Percentiles rank a stretch among this genome's conserved stretches.
Conservation (phyloP, 2,797 vertebrate species). For the Chelon auratus region DNA sequence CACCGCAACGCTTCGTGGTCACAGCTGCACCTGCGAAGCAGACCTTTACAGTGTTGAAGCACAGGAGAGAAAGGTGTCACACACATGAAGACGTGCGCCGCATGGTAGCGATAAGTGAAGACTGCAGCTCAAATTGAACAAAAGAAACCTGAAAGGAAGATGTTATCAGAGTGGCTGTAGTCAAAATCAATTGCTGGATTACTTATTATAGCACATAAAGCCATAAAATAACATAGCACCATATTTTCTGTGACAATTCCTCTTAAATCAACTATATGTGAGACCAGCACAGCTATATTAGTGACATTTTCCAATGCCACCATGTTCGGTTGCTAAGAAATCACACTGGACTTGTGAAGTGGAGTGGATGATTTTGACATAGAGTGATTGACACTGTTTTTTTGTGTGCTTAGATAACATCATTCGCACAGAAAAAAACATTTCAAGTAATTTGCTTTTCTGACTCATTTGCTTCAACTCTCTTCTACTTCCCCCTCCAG, state of each 20-base stretch:
- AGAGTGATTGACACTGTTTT: slow-evolving; percentile 53
- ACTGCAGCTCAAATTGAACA: slow-evolving; percentile 21
- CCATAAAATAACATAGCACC: slow-evolving; percentile 19
- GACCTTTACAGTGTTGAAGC: slow-evolving; percentile 37
- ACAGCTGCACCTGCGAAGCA: slow-evolving; percentile 46
- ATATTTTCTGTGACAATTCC: neutral
- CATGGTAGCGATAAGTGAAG: slow-evolving; percentile 17
- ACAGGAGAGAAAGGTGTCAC: slow-evolving; percentile 38
- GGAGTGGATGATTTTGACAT: slow-evolving; percentile 55
- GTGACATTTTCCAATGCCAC: slow-evolving; percentile 69
- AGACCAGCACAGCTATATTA: slow-evolving; percentile 13
- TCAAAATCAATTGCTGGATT: slow-evolving; percentile 19
- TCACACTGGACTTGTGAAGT: slow-evolving; percentile 50
- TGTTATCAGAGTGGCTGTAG: neutral
- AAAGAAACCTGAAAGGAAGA: slow-evolving; percentile 15
- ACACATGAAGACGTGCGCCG: slow-evolving; percentile 9
- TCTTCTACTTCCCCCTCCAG: neutral
- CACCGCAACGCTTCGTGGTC: slow-evolving; percentile 22
- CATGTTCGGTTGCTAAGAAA: slow-evolving; percentile 49
- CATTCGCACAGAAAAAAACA: slow-evolving; percentile 44
- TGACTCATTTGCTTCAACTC: slow-evolving; percentile 51
- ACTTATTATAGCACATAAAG: slow-evolving; percentile 12
- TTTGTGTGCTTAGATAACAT: slow-evolving; percentile 49
- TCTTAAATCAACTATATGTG: slow-evolving; percentile 12
- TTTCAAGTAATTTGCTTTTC: slow-evolving; percentile 50